Evolutionary conservation across 2,888 invertebrate genomes (phyloP), one percentile per base, ranked within the genome.

Genomic region (Macrophya annulata): DNA sequence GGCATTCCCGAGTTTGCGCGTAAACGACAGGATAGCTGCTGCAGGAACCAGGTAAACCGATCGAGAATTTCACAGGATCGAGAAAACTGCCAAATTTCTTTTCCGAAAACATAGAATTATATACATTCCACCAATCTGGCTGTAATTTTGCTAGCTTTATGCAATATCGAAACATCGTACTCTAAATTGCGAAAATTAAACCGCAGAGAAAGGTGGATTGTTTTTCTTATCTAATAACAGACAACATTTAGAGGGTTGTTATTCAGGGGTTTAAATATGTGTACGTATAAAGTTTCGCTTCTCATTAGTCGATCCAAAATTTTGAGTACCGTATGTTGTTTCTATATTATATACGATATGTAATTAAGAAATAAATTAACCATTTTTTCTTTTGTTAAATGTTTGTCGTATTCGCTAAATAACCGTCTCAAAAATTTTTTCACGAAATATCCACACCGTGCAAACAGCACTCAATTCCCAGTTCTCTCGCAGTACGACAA

Each of bases 1-100:
- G 83, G 65, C 45, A 65, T 83, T 83, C 48, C 83, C 31, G 83
- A 83, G 83, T 71, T 83, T 83, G 83, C 83, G 83, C 83, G 51
- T 83, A 62, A 15, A 62, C 77, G 48, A 62, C 25, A 40, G 79
- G 8, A 48, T 76, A 21, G 37, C 62, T 72, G 40, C 81, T 62
- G n/a, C 43, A 81, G 62, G n/a, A 62, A 77, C 76, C 31, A 43
- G 62, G 81, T 21, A 15, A 59, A 79, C 43, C 15, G 55, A 59
- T 59, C 79, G 79, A 79, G 59, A 17, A 40, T 79, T 43, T 43
- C 4, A 17, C 31, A 79, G n/a, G 51, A 59, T 79, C 37, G 12
- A 79, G 40, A n/a, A 10, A n/a, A n/a, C 59, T 9, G 59, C 31
- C 31, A 3, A 31, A 21, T 3, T 59, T n/a, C 59, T 59, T 21